phyloP scores from a whole-genome alignment of 2,888 invertebrate genomes.

The Epiblema foenella region DNA sequence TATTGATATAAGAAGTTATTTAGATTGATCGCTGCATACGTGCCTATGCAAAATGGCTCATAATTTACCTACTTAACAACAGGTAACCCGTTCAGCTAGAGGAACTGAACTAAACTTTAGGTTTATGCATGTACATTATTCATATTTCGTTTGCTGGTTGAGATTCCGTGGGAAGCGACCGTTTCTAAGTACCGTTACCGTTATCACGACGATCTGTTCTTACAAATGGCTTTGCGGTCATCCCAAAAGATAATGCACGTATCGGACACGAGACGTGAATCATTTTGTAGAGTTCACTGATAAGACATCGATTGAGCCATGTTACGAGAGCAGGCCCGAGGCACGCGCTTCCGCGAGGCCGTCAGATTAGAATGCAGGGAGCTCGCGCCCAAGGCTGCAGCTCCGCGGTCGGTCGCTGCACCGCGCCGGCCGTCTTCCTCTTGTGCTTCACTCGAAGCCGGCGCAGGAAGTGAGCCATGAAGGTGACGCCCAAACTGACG shows the following conservation, averaged over 20 bases:
- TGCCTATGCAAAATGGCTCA: slow-evolving; percentile 58
- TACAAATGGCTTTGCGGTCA: slow-evolving; percentile 28
- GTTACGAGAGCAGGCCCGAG: slow-evolving; percentile 74
- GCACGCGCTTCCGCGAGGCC: slow-evolving; percentile 84
- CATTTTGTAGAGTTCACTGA: slow-evolving; percentile 60
- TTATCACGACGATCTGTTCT: slow-evolving; percentile 25
- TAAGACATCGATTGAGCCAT: slow-evolving; percentile 61
- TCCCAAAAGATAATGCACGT: slow-evolving; percentile 33
- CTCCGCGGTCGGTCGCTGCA: slow-evolving; percentile 80
- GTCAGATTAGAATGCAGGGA: slow-evolving; percentile 82
- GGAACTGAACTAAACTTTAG: slow-evolving; percentile 63
- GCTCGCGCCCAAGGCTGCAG: slow-evolving; percentile 82
- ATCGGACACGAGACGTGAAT: slow-evolving; percentile 49
- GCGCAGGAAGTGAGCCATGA: slow-evolving; percentile 76
- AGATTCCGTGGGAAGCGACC: slow-evolving; percentile 22
- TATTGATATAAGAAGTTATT: slow-evolving; percentile 18
- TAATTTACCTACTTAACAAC: slow-evolving; percentile 64
- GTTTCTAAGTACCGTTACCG: slow-evolving; percentile 24
- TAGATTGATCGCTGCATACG: slow-evolving; percentile 46
- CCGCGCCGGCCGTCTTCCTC: slow-evolving; percentile 75
- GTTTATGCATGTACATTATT: slow-evolving; percentile 47
- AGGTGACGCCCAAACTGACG: slow-evolving; percentile 73
- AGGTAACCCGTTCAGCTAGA: slow-evolving; percentile 62
- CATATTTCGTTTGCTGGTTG: slow-evolving; percentile 32
- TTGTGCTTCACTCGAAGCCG: slow-evolving; percentile 66